A percentile compares a stretch with the other conserved stretches of the same genome.
Evolutionary conservation across 2,888 invertebrate species (phyloP).

Genomic region (Drosophila demipolita): DNA sequence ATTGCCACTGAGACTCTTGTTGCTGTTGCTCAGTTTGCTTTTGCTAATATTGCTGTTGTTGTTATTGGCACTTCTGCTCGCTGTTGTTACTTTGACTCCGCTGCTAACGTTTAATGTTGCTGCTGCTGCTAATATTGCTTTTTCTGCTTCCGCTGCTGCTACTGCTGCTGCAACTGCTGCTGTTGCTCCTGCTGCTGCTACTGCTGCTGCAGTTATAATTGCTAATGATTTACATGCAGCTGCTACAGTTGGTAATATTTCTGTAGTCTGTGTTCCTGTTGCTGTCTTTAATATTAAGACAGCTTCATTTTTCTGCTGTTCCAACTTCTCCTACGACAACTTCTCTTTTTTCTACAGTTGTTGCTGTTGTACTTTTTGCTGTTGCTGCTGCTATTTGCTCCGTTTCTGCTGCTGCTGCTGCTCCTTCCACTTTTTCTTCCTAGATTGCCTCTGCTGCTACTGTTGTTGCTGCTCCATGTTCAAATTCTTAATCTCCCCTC

Average conservation of each 20-base stretch:
- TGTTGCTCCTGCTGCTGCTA: background rate
- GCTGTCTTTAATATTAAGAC: background rate
- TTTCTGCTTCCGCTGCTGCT: background rate
- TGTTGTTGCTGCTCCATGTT: conserved; percentile 8
- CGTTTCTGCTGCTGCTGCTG: background rate
- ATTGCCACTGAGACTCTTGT: background rate
- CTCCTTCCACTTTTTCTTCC: background rate
- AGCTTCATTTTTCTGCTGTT: background rate
- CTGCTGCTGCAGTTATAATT: background rate
- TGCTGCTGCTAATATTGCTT: background rate
- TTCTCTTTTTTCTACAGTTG: background rate
- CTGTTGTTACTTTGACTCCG: background rate
- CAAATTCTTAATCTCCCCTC: background rate
- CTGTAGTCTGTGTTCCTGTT: background rate
- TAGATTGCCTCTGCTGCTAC: background rate
- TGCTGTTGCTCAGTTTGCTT: background rate
- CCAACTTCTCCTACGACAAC: background rate
- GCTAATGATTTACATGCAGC: background rate
- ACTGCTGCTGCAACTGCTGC: background rate
- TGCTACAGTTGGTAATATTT: conserved; percentile 4
- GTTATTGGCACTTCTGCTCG: background rate
- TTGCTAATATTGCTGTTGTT: background rate
- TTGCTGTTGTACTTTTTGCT: background rate
- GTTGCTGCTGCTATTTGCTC: background rate
- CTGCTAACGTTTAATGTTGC: background rate